Evolutionary conservation across 2,113 vertebrate species (phyloP).

Genomic region (Rhineura floridana): DNA sequence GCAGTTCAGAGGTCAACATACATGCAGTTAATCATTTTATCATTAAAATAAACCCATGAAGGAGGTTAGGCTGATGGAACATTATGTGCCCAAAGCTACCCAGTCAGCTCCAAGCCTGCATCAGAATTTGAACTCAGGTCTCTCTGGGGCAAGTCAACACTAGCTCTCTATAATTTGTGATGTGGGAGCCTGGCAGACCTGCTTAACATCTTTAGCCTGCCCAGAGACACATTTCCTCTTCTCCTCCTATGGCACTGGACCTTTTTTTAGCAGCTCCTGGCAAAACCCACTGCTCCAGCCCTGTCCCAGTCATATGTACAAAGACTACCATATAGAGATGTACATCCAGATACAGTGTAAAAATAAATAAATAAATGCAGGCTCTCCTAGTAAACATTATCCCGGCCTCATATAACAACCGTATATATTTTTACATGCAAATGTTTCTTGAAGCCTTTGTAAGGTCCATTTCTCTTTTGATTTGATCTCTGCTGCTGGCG

Average conservation of each 20-base stretch:
- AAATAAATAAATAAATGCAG: background rate
- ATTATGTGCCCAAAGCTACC: no score
- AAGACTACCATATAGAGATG: background rate
- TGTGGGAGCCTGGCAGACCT: no score
- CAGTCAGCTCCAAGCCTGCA: no score
- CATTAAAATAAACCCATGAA: no score
- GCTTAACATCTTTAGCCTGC: background rate
- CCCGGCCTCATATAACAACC: background rate
- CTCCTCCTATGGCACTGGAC: background rate
- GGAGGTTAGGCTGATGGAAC: no score
- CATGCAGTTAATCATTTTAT: no score
- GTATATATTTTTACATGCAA: background rate
- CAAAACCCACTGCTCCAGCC: background rate
- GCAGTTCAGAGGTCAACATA: no score
- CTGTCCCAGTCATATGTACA: background rate
- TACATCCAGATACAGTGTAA: background rate
- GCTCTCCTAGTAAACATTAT: background rate
- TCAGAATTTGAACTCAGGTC: no score
- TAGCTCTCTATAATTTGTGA: no score
- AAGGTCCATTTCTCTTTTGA: background rate
- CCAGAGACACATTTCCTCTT: background rate
- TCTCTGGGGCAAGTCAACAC: no score
- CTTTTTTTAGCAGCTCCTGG: background rate
- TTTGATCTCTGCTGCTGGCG: slow-evolving; percentile 3
- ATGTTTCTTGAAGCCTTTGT: background rate